phyloP scores from a whole-genome alignment of 2,888 invertebrate genomes.

The Diarsia mendica region DNA sequence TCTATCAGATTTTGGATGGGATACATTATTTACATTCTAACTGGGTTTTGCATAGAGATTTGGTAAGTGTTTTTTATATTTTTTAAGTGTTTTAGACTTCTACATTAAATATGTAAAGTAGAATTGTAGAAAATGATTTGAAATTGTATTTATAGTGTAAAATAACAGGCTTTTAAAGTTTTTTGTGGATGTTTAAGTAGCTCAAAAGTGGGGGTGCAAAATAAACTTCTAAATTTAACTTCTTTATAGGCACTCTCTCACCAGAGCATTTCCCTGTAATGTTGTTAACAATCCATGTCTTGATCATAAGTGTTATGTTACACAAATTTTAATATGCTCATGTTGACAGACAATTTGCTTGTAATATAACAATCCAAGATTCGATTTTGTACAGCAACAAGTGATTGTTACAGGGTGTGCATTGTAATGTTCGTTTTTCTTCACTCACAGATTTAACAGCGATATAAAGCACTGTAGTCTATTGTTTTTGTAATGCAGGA shows the following conservation, averaged over 20 bases:
- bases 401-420: background rate
- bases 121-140: background rate
- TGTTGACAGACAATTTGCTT: no score
- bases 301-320: no score
- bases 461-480: no score
- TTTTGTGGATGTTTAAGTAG: background rate
- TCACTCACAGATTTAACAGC: background rate
- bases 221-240: no score
- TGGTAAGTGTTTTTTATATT: conserved; percentile 90
- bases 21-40: conserved; percentile 99
- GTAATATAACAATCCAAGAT: background rate
- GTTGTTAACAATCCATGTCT: no score
- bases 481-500: no score
- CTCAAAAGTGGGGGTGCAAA: background rate
- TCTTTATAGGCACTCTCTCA: no score
- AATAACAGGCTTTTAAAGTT: background rate
- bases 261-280: no score
- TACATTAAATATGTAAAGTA: background rate
- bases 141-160: background rate
- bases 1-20: conserved; percentile 99
- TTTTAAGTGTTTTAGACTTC: background rate
- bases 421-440: background rate
- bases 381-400: background rate
- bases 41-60: conserved; percentile 99
- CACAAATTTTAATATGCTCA: no score